These are phyloP conservation scores for Andrena trimmerana DNA, from an alignment of 2,888 invertebrate species.

Conservation along the genomic window DNA sequence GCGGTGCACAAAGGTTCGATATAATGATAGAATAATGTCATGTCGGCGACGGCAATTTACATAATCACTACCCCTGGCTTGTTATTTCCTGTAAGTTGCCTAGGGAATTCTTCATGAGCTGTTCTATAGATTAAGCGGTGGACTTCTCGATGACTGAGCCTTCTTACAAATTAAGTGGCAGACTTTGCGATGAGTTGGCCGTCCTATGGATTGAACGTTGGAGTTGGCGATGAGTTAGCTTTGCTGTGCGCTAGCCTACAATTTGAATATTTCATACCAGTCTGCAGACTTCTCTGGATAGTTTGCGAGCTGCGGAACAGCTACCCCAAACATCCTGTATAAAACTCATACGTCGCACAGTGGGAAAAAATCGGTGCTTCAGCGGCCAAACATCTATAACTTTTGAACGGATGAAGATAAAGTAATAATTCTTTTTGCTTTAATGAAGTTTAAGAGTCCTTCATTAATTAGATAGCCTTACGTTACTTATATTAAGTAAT, in stretches of 20 bases:
- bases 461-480: no score
- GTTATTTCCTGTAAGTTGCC: conserved; percentile 32
- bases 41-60: conserved; percentile 28
- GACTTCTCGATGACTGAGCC: neutral
- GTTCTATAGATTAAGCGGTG: neutral
- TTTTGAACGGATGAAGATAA: no score
- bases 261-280: neutral
- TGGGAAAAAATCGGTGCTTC: no score
- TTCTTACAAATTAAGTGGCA: neutral
- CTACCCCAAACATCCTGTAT: no score
- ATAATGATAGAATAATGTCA: conserved; percentile 31
- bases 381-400: no score
- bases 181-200: conserved; percentile 42
- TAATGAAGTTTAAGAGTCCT: no score
- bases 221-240: conserved; percentile 21
- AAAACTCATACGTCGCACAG: no score
- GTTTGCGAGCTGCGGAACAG: neutral
- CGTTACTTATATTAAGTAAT: no score
- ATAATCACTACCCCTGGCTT: conserved; percentile 32
- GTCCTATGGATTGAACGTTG: conserved; percentile 21
- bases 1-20: conserved; percentile 54
- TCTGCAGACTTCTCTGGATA: neutral
- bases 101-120: conserved; percentile 21
- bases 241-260: neutral
- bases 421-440: no score